A percentile compares a stretch with the other conserved stretches of the same genome.
Evolutionary conservation across 2,113 vertebrate species (phyloP).

Genomic region (Capra hircus): DNA sequence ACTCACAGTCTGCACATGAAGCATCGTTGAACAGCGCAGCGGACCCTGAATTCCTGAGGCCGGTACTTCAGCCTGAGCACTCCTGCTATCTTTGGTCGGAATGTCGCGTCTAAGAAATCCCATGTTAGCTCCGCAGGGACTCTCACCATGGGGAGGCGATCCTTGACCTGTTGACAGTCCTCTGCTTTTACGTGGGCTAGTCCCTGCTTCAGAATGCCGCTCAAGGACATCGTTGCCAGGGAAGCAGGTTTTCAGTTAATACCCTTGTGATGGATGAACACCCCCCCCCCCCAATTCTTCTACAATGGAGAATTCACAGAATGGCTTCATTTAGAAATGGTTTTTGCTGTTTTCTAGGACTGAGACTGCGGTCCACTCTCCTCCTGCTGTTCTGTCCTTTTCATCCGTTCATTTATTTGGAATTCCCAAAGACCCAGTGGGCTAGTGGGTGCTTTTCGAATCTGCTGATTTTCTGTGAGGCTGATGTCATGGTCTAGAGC

Average conservation of each 20-base stretch:
- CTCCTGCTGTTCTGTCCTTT: constrained; percentile 7
- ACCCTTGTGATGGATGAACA: background rate
- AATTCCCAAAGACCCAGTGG: constrained; percentile 66
- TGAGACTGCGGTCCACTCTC: background rate
- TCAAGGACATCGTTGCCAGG: background rate
- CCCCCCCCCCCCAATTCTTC: background rate
- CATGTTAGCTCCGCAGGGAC: background rate
- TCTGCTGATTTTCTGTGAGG: constrained; percentile 67
- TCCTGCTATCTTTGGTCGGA: background rate
- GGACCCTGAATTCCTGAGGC: background rate
- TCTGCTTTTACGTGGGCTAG: background rate
- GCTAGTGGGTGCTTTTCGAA: constrained; percentile 44
- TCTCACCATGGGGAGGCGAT: background rate
- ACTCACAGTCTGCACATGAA: too few relatives aligned
- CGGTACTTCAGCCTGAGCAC: background rate
- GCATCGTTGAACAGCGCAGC: background rate
- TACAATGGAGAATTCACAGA: background rate
- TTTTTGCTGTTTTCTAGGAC: background rate
- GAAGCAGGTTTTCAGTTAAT: background rate
- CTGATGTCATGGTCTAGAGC: constrained; percentile 77
- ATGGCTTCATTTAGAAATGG: background rate
- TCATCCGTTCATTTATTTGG: constrained; percentile 55
- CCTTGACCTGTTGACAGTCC: background rate
- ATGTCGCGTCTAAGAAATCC: background rate
- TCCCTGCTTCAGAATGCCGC: background rate